Conservation (phyloP, 2,888 invertebrate species). For the Plemyria rubiginata region DNA sequence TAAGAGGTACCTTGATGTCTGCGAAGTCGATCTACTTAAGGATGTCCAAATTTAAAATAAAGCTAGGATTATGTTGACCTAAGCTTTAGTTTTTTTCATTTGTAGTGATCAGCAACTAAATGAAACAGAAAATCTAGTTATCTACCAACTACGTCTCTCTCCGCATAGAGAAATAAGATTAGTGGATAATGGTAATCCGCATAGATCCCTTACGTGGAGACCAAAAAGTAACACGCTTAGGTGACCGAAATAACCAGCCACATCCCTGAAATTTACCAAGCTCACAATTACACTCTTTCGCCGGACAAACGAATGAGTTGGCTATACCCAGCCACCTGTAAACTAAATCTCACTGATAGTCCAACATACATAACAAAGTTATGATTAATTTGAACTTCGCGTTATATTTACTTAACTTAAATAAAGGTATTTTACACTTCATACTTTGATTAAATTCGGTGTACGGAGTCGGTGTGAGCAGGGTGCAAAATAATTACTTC, state of each 20-base stretch:
- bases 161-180: not conserved
- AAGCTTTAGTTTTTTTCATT: too few species aligned
- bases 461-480: not conserved
- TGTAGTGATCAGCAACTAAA: not conserved
- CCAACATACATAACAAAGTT: conserved; percentile 7
- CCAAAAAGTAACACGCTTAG: conserved; percentile 6
- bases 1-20: conserved; percentile 26
- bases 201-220: not conserved
- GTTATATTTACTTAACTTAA: not conserved
- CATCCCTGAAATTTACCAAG: conserved; percentile 2
- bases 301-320: conserved; percentile 1
- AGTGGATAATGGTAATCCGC: not conserved
- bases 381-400: conserved; percentile 3
- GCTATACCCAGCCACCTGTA: conserved; percentile 1
- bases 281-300: conserved; percentile 1
- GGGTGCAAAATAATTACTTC: not conserved
- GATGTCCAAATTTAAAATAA: conserved; percentile 11
- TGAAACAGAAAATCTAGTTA: not conserved
- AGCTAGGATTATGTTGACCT: not conserved
- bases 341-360: conserved; percentile 6
- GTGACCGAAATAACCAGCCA: conserved; percentile 3
- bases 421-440: not conserved
- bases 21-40: conserved; percentile 12
- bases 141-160: not conserved
- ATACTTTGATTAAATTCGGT: not conserved